phyloP scores from a whole-genome alignment of 2,888 invertebrate genomes.

The Empis stercorea region DNA sequence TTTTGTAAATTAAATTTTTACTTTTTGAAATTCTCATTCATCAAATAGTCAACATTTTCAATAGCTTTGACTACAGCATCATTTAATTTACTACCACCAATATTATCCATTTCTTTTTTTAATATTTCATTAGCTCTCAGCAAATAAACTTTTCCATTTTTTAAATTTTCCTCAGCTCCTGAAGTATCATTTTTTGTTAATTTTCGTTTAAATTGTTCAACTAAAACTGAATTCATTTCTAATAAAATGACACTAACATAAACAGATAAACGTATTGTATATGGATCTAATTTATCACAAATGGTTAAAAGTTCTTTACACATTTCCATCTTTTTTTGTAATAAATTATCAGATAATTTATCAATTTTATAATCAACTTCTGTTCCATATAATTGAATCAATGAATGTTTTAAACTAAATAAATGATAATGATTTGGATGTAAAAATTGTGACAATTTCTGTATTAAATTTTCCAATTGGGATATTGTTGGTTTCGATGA shows the following conservation, averaged over 20 bases:
- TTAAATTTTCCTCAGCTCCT: constrained; percentile 12
- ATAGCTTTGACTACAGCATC: constrained; percentile 14
- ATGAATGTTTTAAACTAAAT: constrained; percentile 67
- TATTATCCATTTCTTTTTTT: constrained; percentile 28
- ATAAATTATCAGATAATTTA: constrained; percentile 43
- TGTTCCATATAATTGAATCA: constrained; percentile 67
- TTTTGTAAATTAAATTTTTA: no score
- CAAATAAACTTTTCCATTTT: constrained; percentile 20
- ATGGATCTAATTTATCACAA: constrained; percentile 55
- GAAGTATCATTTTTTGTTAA: constrained; percentile 5
- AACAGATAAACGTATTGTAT: constrained; percentile 57
- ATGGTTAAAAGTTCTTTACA: constrained; percentile 51
- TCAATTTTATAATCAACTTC: constrained; percentile 45
- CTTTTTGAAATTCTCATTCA: not conserved
- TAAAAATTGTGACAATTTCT: constrained; percentile 57
- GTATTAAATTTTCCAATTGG: constrained; percentile 49
- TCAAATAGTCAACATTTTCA: not conserved
- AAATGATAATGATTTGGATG: constrained; percentile 77
- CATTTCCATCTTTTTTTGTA: constrained; percentile 52
- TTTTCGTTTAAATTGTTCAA: constrained; percentile 38
- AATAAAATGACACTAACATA: constrained; percentile 67
- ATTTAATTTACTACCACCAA: constrained; percentile 27
- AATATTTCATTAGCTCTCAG: constrained; percentile 23
- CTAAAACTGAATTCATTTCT: constrained; percentile 49
- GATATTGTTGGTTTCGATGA: constrained; percentile 40